phyloP scores from a whole-genome alignment of 37 sponge, comb jelly and placozoan genomes.

The Hormiphora californensis region DNA sequence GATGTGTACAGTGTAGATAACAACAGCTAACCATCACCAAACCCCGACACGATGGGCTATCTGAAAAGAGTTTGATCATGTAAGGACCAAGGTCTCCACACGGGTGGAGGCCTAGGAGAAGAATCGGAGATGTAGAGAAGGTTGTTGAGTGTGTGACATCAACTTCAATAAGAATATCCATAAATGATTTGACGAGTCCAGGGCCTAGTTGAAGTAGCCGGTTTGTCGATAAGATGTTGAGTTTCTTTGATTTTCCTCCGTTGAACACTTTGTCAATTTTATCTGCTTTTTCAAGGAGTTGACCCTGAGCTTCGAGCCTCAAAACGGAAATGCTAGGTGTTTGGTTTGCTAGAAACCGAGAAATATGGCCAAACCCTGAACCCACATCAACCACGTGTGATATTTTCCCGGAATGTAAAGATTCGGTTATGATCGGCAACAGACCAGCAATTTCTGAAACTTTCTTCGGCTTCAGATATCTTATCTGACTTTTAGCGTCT shows the following conservation, averaged over 20 bases:
- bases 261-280: not conserved
- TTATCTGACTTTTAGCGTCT: not conserved
- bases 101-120: constrained; percentile 14
- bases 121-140: not conserved
- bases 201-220: not conserved
- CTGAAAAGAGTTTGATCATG: constrained; percentile 14
- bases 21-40: constrained; percentile 18
- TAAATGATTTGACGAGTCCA: not conserved
- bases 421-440: not conserved
- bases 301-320: constrained; percentile 2
- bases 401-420: not conserved
- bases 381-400: constrained; percentile 26
- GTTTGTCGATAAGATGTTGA: not conserved
- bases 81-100: constrained; percentile 20
- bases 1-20: not conserved
- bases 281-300: not conserved
- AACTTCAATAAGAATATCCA: not conserved
- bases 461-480: constrained; percentile 12
- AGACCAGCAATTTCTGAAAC: not conserved
- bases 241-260: too few relatives aligned
- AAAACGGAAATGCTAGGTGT: not conserved
- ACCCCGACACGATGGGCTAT: not conserved
- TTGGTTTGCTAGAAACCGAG: constrained; percentile 32
- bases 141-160: not conserved
- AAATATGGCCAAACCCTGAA: constrained; percentile 18